Base-by-base conservation (phyloP, 2,797 vertebrate species). In the Cephalopachus bancanus region DNA sequence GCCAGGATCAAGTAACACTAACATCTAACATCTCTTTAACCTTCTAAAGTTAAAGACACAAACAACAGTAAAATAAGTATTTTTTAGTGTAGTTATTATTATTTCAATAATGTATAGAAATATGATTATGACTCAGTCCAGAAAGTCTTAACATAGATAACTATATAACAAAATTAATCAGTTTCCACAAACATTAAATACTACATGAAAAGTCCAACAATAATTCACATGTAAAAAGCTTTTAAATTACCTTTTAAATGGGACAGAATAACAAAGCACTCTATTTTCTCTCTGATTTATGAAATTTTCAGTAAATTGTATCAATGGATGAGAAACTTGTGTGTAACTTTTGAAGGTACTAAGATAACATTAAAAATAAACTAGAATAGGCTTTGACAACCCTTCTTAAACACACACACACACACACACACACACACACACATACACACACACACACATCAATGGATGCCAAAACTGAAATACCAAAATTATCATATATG, bases 1-100 rank as follows among this genome's bases (percentile, higher is more conserved):
- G 10, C 88, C 67, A 89, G 94, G 83, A 16, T 53, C 10, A 30
- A 95, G 93, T 81, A 96, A 94, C 67, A 64, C 74, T 0, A n/a
- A n/a, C n/a, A n/a, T n/a, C 15, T 71, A 81, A 95, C 83, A 96
- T 81, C 69, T 83, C 17, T 44, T 71, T 90, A 91, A 89, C 95
- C 93, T 96, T 78, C 51, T 72, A 59, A 97, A 97, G 85, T 91
- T 97, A 97, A 97, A 93, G 74, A 83, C 71, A 16, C 33, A n/a
- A 28, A 76, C 19, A 75, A 90, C 22, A 78, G 55, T 69, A 72
- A 86, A 97, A n/a, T 14, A 93, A 89, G 17, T 10, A 83, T n/a
- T 59, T n/a, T 59, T 87, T 67, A 76, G 11, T 59, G n/a, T 22
- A 71, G 57, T 69, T 86, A 59, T 81, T 83, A 93, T 91, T 89